Percentiles rank a stretch among this genome's conserved stretches.
Conservation (phyloP, 2,888 invertebrate species). For the Sthenelais limicola region DNA sequence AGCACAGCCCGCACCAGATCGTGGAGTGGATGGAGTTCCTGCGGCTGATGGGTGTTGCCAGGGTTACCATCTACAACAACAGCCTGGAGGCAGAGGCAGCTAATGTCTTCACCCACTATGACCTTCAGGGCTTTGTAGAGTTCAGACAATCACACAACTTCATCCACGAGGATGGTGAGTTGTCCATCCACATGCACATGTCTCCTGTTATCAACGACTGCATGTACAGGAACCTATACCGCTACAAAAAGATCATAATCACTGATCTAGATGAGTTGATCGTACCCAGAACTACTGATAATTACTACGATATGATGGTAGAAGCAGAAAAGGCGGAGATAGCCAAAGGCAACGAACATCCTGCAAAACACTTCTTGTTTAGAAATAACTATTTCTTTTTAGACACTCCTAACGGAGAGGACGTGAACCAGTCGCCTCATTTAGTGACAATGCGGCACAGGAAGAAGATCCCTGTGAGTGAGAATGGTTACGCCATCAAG, state of each 20-base stretch:
- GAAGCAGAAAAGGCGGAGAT: conserved; percentile 4
- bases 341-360: background rate
- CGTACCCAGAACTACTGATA: conserved; percentile 19
- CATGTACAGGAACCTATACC: conserved; percentile 48
- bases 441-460: conserved; percentile 18
- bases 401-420: conserved; percentile 25
- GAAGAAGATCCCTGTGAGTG: conserved; percentile 27
- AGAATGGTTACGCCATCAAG: conserved; percentile 35
- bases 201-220: conserved; percentile 51
- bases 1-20: conserved; percentile 38
- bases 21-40: conserved; percentile 41
- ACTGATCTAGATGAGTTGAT: conserved; percentile 41
- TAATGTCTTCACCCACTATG: conserved; percentile 27
- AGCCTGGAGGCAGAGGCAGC: conserved; percentile 17
- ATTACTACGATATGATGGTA: conserved; percentile 29
- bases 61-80: conserved; percentile 41
- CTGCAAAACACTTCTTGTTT: conserved; percentile 34
- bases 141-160: conserved; percentile 41
- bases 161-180: conserved; percentile 30
- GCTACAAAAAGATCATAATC: conserved; percentile 41
- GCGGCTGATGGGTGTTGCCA: conserved; percentile 18
- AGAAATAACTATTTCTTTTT: conserved; percentile 38
- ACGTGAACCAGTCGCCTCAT: conserved; percentile 1
- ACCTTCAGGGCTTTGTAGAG: conserved; percentile 30
- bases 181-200: conserved; percentile 47